Evolutionary conservation across 2,888 invertebrate genomes (phyloP).

Genomic region (Pyrgus malvae): DNA sequence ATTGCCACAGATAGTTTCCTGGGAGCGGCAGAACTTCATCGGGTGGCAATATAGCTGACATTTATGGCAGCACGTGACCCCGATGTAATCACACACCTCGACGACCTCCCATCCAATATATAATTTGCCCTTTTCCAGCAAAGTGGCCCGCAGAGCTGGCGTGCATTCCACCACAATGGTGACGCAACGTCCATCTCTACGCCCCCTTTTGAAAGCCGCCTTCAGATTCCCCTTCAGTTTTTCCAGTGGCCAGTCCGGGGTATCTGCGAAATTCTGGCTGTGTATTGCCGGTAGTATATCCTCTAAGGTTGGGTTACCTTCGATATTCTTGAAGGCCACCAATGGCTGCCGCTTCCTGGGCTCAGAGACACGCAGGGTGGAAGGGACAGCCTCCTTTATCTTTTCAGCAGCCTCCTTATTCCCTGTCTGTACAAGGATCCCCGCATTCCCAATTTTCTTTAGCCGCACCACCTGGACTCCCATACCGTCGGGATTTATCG

Average conservation of each 20-base stretch:
- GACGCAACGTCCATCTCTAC: neutral
- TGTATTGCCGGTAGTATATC: neutral
- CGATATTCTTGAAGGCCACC: neutral
- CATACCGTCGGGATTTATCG: neutral
- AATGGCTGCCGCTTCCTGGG: neutral
- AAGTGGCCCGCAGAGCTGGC: neutral
- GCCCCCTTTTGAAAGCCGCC: neutral
- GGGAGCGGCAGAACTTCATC: constrained; percentile 21
- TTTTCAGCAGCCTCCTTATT: neutral
- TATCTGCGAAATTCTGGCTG: neutral
- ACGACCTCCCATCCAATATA: neutral
- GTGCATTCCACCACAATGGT: neutral
- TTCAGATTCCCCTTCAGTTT: neutral
- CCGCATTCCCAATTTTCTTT: neutral
- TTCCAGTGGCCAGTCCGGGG: neutral
- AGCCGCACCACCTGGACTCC: neutral
- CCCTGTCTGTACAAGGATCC: neutral
- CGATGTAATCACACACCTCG: constrained; percentile 8
- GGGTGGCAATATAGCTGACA: constrained; percentile 36
- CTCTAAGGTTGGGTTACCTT: neutral
- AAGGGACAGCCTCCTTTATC: neutral
- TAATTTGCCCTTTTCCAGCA: neutral
- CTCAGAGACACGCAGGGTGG: neutral
- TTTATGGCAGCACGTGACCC: constrained; percentile 30
- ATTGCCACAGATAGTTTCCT: constrained; percentile 8